Conservation (phyloP, 2,888 invertebrate genomes). For the Parelbella ahira region DNA sequence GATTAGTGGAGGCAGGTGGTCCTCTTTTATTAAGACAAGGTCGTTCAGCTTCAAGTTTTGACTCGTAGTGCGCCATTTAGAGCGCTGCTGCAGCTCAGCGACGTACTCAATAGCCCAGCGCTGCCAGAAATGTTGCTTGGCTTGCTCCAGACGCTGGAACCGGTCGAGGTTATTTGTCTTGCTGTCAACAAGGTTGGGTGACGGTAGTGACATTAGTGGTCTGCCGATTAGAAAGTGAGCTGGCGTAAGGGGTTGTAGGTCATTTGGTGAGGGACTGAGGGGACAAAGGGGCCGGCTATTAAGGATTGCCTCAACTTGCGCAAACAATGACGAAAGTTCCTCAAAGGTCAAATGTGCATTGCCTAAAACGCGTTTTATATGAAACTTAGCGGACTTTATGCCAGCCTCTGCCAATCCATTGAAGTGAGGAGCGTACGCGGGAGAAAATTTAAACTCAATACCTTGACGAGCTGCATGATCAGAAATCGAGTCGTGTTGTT, state of each 20-base stretch:
- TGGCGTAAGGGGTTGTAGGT: conserved; percentile 2
- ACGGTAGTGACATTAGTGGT: conserved; percentile 4
- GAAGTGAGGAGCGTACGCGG: conserved; percentile 11
- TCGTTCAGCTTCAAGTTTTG: no score
- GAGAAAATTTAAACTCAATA: conserved; percentile 5
- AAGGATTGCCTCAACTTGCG: conserved; percentile 9
- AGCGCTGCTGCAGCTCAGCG: not conserved
- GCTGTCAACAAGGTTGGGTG: not conserved
- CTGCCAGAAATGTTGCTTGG: conserved; percentile 9
- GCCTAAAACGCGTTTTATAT: conserved; percentile 7
- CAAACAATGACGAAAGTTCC: conserved; percentile 4
- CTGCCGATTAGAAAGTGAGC: conserved; percentile 4
- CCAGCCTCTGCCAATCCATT: conserved; percentile 6
- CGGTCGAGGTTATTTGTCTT: no score
- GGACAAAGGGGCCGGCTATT: conserved; percentile 13
- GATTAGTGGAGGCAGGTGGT: no score
- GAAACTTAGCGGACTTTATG: conserved; percentile 1
- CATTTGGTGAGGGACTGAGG: conserved; percentile 3
- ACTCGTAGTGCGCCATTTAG: conserved; percentile 1
- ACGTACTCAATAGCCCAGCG: conserved; percentile 1
- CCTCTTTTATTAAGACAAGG: no score
- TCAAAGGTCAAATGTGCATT: conserved; percentile 5
- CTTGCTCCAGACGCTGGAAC: conserved; percentile 2
- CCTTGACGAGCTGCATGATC: not conserved
- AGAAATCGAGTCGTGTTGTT: not conserved